Base-by-base conservation (phyloP, 2,888 invertebrate genomes). In the Linnaemya vulpina region DNA sequence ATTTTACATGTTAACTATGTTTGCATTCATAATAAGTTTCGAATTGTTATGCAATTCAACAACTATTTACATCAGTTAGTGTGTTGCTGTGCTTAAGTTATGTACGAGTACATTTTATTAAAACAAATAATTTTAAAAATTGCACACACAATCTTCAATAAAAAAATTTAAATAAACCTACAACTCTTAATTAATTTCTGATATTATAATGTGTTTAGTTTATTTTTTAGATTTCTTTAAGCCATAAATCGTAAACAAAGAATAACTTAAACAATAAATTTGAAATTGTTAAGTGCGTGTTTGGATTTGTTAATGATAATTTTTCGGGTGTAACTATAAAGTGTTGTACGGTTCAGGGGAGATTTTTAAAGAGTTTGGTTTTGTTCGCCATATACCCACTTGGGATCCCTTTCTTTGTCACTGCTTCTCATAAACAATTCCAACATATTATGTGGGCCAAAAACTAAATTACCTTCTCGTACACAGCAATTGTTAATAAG, bases 191-290 rank as follows among this genome's bases (percentile, higher is more conserved):
- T 73, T 30, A 20, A 51, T 30, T 2, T 30, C 3, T 5, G 30
- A 30, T 30, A 3, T 30, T 30, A 30, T 30, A 5, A 3, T 30
- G 30, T 30, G n/a, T n/a, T n/a, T n/a, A 30, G 30, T 30, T 30
- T 30, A 2, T 30, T 30, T 40, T 60, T 30, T 38, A 17, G 20
- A 51, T 77, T 40, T 25, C 40, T 67, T 67, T 65, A 40, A 62
- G 11, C 0, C 49, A 49, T 58, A 20, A 77, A 62, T 73, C 62
- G 62, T 81, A 81, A 84, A 84, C 40, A 84, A 68, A 85, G 78
- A 85, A 78, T 78, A 81, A 70, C n/a, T 78, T 82, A 78, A 70
- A 60, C 70, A 78, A 85, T 80, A 78, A 81, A 77, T 65, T 63
- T 9, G 30, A 63, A 40, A 55, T 43, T 43, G 65, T 71, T 46